Conservation (phyloP, 2,797 vertebrate species). For the Sebastes hubbsi region DNA sequence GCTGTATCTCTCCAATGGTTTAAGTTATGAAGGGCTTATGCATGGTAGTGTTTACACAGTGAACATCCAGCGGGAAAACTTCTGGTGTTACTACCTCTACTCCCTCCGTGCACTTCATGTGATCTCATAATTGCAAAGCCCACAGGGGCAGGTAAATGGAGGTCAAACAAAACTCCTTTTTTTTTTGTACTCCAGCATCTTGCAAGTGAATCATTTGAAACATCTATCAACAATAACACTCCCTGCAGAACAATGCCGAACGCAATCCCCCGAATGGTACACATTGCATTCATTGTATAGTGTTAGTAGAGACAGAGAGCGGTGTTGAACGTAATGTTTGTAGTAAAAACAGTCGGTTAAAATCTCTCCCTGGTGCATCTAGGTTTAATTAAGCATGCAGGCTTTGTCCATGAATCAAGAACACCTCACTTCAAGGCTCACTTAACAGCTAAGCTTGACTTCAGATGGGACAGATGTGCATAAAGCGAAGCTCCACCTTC, state of each 20-base stretch:
- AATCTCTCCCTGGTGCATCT: neutral
- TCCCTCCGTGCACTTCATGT: conserved; percentile 43
- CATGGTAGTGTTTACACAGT: conserved; percentile 65
- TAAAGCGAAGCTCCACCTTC: neutral
- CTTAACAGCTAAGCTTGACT: neutral
- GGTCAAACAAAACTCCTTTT: conserved; percentile 47
- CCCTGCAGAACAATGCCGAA: neutral
- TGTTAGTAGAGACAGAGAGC: neutral
- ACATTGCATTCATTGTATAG: neutral
- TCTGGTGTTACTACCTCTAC: conserved; percentile 41
- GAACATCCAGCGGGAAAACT: conserved; percentile 61
- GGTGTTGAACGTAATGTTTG: neutral
- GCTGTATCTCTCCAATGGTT: conserved; percentile 42
- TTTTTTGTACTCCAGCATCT: conserved; percentile 24
- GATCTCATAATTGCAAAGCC: conserved; percentile 64
- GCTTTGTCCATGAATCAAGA: conserved; percentile 2
- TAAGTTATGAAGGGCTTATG: conserved; percentile 40
- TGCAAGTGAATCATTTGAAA: conserved; percentile 45
- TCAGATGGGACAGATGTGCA: neutral
- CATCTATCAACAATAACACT: conserved; percentile 25
- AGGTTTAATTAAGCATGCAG: conserved; percentile 8
- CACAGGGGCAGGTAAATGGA: conserved; percentile 44
- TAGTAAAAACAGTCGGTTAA: neutral
- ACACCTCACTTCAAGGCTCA: neutral
- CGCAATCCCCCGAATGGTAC: neutral